phyloP scores from a whole-genome alignment of 2,888 invertebrate genomes.

The Nezara viridula region DNA sequence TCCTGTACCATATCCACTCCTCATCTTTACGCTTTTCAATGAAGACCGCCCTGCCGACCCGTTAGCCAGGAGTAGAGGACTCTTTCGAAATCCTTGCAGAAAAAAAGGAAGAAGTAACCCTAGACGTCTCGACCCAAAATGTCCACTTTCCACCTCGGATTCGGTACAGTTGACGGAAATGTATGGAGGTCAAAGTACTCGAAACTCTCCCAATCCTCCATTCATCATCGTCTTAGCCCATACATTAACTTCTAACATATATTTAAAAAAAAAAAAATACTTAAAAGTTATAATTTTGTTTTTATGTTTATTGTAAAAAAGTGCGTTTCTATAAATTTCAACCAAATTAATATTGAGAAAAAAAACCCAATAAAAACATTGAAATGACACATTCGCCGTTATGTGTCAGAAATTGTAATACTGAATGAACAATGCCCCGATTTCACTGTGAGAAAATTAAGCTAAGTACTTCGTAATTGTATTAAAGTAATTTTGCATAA shows the following conservation, averaged over 20 bases:
- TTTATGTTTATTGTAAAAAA: no score
- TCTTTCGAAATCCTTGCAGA: constrained; percentile 24
- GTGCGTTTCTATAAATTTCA: no score
- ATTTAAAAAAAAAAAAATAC: no score
- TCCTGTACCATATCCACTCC: constrained; percentile 13
- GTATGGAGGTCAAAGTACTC: not conserved
- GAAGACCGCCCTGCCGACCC: not conserved
- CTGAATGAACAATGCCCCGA: no score
- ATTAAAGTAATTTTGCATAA: no score
- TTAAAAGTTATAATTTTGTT: no score
- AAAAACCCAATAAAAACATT: no score
- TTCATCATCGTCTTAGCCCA: not conserved
- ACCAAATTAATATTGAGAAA: no score
- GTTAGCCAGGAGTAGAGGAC: not conserved
- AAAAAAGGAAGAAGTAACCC: constrained; percentile 24
- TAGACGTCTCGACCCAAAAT: constrained; percentile 12
- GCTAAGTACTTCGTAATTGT: no score
- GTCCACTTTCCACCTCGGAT: constrained; percentile 26
- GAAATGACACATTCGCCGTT: no score
- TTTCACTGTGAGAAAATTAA: no score
- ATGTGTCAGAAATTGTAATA: no score
- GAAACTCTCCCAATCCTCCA: constrained; percentile 21
- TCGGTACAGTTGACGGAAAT: constrained; percentile 38
- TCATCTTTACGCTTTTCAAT: constrained; percentile 18
- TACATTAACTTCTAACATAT: not conserved